Base-by-base conservation (phyloP, 2,113 vertebrate genomes). In the Gavia stellata region DNA sequence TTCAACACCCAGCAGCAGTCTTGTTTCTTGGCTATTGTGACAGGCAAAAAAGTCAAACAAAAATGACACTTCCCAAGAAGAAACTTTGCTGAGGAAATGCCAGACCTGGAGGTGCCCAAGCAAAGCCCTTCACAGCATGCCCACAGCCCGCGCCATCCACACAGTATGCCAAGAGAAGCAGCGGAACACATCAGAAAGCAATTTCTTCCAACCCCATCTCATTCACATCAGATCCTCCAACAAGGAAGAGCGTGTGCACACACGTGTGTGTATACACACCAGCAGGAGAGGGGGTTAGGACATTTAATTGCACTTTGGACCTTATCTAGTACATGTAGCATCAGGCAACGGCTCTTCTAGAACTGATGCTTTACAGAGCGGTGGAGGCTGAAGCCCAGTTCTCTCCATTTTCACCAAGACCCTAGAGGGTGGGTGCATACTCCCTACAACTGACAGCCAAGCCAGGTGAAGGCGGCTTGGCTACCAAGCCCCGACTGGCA, bases 201-300 rank as follows among this genome's bases (percentile, higher is more conserved):
- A 31, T 24, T 53, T 81, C 42, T 90, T 68, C 70, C 80, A 91
- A n/a, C 7, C 13, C 15, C 75, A 75, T 28, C 36, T 58, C 45
- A 20, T 9, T 49, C 45, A 18, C 34, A 85, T 36, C 67, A 71
- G 38, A 78, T 44, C 14, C 29, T 56, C 20, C 65, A 81, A 28
- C 28, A 59, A 58, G 34, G 44, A 52, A 23, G 38, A 23, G 19
- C 0, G 0, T 24, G 31, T 18, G 25, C 9, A 1, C 42, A 74
- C 0, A 0, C 1, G 0, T 23, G 44, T 31, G 20, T 7, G 5
- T 9, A 42, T 3, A 50, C 6, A 24, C 34, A 8, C 8, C 26
- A 55, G n/a, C 56, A 70, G 13, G 8, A 44, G 26, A 59, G 7
- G 13, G 6, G 10, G 6, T 56, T 47, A 33, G 38, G 28, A 66